A percentile compares a stretch with the other conserved stretches of the same genome.
These are phyloP conservation scores for Teleogryllus oceanicus DNA, from an alignment of 2,888 invertebrate species.

Conservation along the genomic window DNA sequence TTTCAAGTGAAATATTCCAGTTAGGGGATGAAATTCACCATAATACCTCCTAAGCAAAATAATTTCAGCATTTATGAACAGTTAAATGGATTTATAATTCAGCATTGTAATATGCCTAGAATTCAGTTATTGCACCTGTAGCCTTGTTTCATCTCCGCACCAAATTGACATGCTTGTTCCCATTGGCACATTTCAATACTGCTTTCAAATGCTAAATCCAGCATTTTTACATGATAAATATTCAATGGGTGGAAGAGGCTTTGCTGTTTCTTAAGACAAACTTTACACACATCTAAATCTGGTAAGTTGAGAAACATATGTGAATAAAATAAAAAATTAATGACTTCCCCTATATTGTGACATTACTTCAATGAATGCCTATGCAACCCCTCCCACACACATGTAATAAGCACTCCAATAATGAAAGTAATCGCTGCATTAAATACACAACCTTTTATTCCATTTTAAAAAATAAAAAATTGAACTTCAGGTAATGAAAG, in stretches of 20 bases:
- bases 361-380: too few species aligned
- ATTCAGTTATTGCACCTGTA: constrained; percentile 59
- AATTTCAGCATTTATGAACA: constrained; percentile 36
- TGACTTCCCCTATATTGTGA: too few species aligned
- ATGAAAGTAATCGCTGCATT: too few species aligned
- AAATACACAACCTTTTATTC: too few species aligned
- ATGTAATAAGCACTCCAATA: too few species aligned
- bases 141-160: constrained; percentile 64
- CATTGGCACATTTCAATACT: constrained; percentile 71
- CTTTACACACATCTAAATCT: constrained; percentile 75
- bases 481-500: too few species aligned
- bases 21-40: constrained; percentile 68
- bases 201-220: constrained; percentile 79
- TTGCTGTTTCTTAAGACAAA: constrained; percentile 67
- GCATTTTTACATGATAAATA: constrained; percentile 67
- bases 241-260: constrained; percentile 69
- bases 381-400: too few species aligned
- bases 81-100: constrained; percentile 25
- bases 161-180: constrained; percentile 71
- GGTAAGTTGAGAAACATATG: constrained; percentile 20
- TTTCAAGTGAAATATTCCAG: constrained; percentile 73
- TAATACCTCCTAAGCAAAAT: constrained; percentile 64
- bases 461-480: too few species aligned
- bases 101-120: not conserved
- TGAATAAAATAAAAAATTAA: not conserved